These are phyloP conservation scores for Ceyx melanurus DNA, from an alignment of 2,113 vertebrate genomes.

Conservation along the genomic window DNA sequence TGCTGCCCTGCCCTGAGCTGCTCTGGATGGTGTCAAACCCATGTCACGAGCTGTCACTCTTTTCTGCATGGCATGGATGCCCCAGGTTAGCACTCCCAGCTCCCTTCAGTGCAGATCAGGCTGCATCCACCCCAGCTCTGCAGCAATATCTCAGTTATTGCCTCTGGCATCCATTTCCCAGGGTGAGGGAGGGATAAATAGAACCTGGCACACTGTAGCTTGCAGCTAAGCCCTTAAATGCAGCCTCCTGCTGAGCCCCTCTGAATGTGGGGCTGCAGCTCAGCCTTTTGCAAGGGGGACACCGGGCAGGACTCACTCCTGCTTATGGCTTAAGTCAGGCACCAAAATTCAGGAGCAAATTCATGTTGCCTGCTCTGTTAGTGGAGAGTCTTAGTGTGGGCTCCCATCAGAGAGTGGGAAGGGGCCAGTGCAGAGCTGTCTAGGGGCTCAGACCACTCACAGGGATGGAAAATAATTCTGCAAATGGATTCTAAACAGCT, in stretches of 20 bases:
- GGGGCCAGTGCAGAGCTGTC: neutral
- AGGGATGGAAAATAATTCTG: neutral
- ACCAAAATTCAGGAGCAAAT: neutral
- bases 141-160: neutral
- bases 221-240: neutral
- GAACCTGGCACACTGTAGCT: fast-evolving
- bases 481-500: neutral
- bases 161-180: neutral
- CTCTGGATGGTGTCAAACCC: neutral
- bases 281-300: neutral
- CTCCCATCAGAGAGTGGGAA: neutral
- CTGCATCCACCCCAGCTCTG: neutral
- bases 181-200: neutral
- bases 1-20: neutral
- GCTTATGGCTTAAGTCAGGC: neutral
- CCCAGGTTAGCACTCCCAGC: neutral
- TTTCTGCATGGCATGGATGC: neutral
- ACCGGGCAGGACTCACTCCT: neutral
- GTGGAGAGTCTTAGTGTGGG: neutral
- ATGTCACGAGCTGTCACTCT: neutral
- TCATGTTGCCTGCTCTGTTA: neutral
- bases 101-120: neutral
- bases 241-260: neutral
- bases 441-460: neutral
- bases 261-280: neutral